Percentiles rank a stretch among this genome's conserved stretches.
Conservation (phyloP, 2,113 vertebrate genomes). For the Copsychus sechellarum region DNA sequence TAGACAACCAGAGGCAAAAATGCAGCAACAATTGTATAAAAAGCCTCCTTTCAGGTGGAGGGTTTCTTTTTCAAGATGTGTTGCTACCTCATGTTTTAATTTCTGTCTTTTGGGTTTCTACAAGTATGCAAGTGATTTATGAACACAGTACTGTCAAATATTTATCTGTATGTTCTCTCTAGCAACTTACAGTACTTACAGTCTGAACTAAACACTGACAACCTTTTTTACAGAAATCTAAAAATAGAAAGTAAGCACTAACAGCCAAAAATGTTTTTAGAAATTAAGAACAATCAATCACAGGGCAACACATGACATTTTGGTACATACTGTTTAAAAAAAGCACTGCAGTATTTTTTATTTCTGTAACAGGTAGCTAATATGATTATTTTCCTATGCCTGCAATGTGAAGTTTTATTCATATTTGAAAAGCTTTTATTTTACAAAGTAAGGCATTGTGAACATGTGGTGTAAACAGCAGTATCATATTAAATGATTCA, state of each 20-base stretch:
- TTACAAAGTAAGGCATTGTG: neutral
- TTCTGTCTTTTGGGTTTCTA: neutral
- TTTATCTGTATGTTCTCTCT: neutral
- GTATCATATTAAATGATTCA: neutral
- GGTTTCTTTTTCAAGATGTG: neutral
- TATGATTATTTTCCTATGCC: neutral
- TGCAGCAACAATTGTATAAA: neutral
- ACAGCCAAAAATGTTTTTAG: neutral
- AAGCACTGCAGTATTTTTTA: neutral
- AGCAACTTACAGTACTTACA: neutral
- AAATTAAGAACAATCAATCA: neutral
- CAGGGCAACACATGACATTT: neutral
- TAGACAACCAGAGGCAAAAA: slow-evolving; percentile 18
- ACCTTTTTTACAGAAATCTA: neutral
- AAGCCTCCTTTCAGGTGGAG: neutral
- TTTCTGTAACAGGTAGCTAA: neutral
- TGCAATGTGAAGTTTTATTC: neutral
- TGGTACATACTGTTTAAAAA: neutral
- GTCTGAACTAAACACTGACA: neutral
- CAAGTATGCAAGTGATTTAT: neutral
- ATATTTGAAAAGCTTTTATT: neutral
- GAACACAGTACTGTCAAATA: neutral
- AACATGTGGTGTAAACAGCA: neutral
- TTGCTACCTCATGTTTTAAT: neutral
- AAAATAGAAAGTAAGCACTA: neutral